Evolutionary conservation across 2,113 vertebrate genomes (phyloP), one percentile per base, ranked within the genome.

Genomic region (Ceyx cyanopectus): DNA sequence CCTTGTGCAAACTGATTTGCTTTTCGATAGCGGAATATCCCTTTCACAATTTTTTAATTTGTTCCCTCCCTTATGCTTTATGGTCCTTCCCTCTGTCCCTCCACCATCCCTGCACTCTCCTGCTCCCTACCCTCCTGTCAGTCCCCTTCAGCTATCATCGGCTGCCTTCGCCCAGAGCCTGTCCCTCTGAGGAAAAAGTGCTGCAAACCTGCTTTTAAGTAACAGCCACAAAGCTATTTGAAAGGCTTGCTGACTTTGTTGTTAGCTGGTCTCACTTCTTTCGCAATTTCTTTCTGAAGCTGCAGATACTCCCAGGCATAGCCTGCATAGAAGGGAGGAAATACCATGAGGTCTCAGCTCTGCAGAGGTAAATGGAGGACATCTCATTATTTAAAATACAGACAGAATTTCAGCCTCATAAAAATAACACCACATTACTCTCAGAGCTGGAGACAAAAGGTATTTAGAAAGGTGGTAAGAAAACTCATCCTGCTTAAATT

Each of bases 401-500:
- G 56, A n/a, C 67, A 89, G 84, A 72, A 80, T 91, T 95, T 91
- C 63, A 93, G 76, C 72, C 53, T 67, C 65, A 50, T 77, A 60
- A 96, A 93, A 93, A 91, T 92, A 87, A 67, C 67, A 50, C 41
- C 67, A n/a, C 48, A 24, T 85, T 89, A 48, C 85, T 93, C 89
- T 74, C 87, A 74, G 79, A 81, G 41, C 53, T 75, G 66, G 69
- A 77, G 90, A 93, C 73, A 93, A 80, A 91, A 92, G 78, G 51
- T 87, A 57, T 89, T 95, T 92, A 87, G 61, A 58, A 58, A 79
- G 68, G 79, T 50, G 58, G 45, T 40, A 83, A 82, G n/a, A 95
- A 91, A 93, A 91, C 77, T 95, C 74, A 72, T 83, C 67, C 72
- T 85, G 68, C 92, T 85, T 87, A 89, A 93, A 96, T 91, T 74